Evolutionary conservation across 1,140 invertebrate species (phyloP).

Genomic region (Parasteatoda tepidariorum): DNA sequence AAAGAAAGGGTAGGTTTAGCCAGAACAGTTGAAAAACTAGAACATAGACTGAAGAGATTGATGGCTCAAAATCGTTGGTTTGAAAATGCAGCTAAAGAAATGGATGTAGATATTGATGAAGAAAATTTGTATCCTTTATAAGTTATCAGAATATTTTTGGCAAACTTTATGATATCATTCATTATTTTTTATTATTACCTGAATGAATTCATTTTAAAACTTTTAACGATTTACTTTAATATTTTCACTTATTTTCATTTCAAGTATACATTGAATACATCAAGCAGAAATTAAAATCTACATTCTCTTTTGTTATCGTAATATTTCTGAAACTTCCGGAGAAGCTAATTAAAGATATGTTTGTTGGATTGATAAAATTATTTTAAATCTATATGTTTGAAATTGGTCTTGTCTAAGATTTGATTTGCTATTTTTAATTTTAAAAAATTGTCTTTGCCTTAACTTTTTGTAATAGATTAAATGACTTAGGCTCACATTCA

Average conservation of each 20-base stretch:
- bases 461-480: background rate
- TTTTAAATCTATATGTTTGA: background rate
- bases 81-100: conserved; percentile 82
- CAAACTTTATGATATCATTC: background rate
- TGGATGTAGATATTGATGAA: conserved; percentile 88
- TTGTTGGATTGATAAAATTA: background rate
- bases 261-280: background rate
- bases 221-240: background rate
- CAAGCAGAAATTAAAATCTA: background rate
- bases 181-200: background rate
- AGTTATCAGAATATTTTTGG: background rate
- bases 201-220: background rate
- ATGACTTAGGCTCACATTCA: background rate
- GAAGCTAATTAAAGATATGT: background rate
- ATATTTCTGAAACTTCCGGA: background rate
- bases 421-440: background rate
- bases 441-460: background rate
- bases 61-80: conserved; percentile 84
- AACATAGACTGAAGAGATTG: conserved; percentile 77
- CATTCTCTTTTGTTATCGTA: background rate
- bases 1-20: conserved; percentile 82
- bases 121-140: conserved; percentile 75
- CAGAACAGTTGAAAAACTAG: conserved; percentile 80
- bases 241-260: background rate
- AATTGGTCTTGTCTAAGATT: background rate